Conservation (phyloP, 2,797 vertebrate genomes). For the Acipenser transmontanus region DNA sequence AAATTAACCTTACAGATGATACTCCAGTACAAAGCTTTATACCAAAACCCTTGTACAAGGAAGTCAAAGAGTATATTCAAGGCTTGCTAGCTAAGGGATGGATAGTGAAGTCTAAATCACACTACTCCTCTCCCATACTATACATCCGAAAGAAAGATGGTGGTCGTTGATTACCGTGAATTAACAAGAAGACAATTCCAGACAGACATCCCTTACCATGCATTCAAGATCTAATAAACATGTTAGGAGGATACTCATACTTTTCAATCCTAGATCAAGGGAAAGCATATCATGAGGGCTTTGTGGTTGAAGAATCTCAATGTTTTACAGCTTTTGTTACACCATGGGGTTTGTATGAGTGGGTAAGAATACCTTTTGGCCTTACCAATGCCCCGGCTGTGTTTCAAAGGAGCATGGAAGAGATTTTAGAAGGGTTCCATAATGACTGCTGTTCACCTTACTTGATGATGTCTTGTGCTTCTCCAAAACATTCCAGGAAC, state of each 20-base stretch:
- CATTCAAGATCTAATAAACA: conserved; percentile 10
- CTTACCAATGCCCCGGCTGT: too few species aligned
- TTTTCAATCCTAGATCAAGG: conserved; percentile 3
- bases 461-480: neutral
- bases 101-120: conserved; percentile 14
- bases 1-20: too few species aligned
- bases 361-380: too few species aligned
- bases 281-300: conserved; percentile 1
- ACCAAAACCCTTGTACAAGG: conserved; percentile 15
- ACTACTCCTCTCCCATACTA: conserved; percentile 6
- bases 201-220: neutral
- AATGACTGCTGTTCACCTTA: too few species aligned
- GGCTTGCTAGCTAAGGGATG: neutral
- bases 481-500: neutral
- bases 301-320: neutral
- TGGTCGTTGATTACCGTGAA: conserved; percentile 2
- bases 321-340: too few species aligned
- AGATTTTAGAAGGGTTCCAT: too few species aligned
- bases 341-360: too few species aligned
- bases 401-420: too few species aligned
- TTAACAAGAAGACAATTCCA: neutral
- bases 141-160: neutral
- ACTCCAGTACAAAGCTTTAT: conserved; percentile 1
- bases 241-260: neutral
- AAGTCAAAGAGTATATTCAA: conserved; percentile 23